These are phyloP conservation scores for Nebria brevicollis DNA, from an alignment of 2,888 invertebrate species.

Conservation along the genomic window DNA sequence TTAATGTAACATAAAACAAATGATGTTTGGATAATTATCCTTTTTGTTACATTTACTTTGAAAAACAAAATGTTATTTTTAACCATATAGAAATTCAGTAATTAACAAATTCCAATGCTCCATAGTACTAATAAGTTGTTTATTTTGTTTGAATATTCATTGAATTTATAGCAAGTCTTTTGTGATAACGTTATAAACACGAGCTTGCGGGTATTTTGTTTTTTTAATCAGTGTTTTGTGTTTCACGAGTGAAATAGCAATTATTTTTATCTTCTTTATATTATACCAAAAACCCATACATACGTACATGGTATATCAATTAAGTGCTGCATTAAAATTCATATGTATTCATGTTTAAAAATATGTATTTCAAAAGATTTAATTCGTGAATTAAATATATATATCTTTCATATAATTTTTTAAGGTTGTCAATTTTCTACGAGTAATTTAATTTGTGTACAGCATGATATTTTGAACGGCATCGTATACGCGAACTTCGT, in stretches of 20 bases:
- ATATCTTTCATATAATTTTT: background rate
- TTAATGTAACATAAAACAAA: background rate
- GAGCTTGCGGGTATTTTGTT: too few species aligned
- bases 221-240: too few species aligned
- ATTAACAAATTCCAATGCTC: background rate
- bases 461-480: background rate
- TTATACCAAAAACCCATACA: too few species aligned
- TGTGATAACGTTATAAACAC: too few species aligned
- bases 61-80: background rate
- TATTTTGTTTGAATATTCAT: too few species aligned
- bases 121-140: too few species aligned
- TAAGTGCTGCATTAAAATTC: too few species aligned
- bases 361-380: background rate
- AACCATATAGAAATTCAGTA: background rate
- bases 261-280: too few species aligned
- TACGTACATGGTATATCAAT: too few species aligned
- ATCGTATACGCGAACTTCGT: background rate
- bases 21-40: background rate
- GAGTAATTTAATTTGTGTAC: background rate
- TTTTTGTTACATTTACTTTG: background rate
- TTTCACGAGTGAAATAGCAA: too few species aligned
- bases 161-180: too few species aligned
- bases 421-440: background rate
- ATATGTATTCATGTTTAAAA: background rate
- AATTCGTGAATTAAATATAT: background rate